phyloP scores from a whole-genome alignment of 2,888 invertebrate genomes.

The Campopleginae sp. region DNA sequence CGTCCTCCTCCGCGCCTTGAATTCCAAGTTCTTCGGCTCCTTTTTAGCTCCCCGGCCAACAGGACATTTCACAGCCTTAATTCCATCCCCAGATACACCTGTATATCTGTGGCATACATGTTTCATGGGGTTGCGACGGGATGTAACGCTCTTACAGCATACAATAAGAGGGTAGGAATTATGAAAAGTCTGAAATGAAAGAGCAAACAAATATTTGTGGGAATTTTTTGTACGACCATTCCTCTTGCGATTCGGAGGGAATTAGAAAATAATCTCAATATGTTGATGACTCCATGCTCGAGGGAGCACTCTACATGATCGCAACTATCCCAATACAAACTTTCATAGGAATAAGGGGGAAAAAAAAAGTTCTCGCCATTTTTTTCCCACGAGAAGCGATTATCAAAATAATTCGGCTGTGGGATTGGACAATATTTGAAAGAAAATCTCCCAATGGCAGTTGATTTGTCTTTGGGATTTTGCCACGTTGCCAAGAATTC shows the following conservation, averaged over 20 bases:
- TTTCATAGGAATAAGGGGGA: too few relatives aligned
- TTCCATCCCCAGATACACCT: conserved; percentile 51
- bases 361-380: too few relatives aligned
- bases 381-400: too few relatives aligned
- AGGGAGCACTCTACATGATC: too few relatives aligned
- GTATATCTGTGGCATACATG: conserved; percentile 19
- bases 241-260: not conserved
- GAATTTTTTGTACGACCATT: conserved; percentile 26
- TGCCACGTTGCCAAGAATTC: too few relatives aligned
- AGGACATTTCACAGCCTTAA: conserved; percentile 30
- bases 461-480: too few relatives aligned
- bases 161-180: conserved; percentile 37
- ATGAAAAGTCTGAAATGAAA: conserved; percentile 46
- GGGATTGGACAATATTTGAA: too few relatives aligned
- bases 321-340: too few relatives aligned
- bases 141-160: conserved; percentile 46
- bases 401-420: too few relatives aligned
- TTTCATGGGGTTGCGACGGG: conserved; percentile 41
- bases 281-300: not conserved
- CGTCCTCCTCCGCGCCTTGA: conserved; percentile 43
- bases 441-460: too few relatives aligned
- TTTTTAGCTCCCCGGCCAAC: conserved; percentile 29
- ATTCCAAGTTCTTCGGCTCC: conserved; percentile 52
- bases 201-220: conserved; percentile 24
- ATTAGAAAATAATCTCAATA: not conserved